Evolutionary conservation across 2,888 invertebrate species (phyloP), one percentile per base, ranked within the genome.

Genomic region (Zhuqinia jingwanae): DNA sequence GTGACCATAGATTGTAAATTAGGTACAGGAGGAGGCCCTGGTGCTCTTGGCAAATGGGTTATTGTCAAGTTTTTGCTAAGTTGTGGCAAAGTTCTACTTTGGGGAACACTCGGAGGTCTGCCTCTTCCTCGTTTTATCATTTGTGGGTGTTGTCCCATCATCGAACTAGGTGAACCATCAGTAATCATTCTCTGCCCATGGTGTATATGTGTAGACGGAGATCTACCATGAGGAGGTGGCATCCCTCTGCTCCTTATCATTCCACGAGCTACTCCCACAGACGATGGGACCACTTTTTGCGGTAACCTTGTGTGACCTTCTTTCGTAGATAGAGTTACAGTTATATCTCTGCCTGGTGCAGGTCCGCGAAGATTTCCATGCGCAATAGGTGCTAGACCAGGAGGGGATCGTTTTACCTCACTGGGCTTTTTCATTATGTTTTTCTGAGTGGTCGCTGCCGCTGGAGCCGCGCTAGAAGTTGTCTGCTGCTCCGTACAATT

Each of bases 11-110:
- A 89, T 25, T 87, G 85, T 22, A 90, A 65, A 85, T 87, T 89
- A 56, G 90, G 90, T 63, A 89, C 85, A 11, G 89, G 89, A 15
- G 81, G 81, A 8, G 80, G 73, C 5, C 82, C 79, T 85, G 13
- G 70, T 47, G 86, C 56, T 22, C 75, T 89, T 27, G 89, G 85
- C 36, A 89, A 84, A 20, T 88, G 89, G 8, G 90, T 90, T 60
- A 90, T 90, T 0, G 89, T 89, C 42, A 90, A 80, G 56, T 89
- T 89, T 65, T 73, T 79, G 30, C 77, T 79, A 6, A 90, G 17
- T 36, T 88, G 89, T 15, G 90, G 88, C 27, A 88, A 27, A 22
- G 79, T 22, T 70, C 83, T 63, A 15, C 77, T 20, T 6, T 53
- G 36, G 0, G 56, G 56, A 53, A 83, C 82, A 36, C 83, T 83